Percentiles rank a stretch among this genome's conserved stretches.
These are phyloP conservation scores for Cremastinae sp. DNA, from an alignment of 2,888 invertebrate species.

Conservation along the genomic window DNA sequence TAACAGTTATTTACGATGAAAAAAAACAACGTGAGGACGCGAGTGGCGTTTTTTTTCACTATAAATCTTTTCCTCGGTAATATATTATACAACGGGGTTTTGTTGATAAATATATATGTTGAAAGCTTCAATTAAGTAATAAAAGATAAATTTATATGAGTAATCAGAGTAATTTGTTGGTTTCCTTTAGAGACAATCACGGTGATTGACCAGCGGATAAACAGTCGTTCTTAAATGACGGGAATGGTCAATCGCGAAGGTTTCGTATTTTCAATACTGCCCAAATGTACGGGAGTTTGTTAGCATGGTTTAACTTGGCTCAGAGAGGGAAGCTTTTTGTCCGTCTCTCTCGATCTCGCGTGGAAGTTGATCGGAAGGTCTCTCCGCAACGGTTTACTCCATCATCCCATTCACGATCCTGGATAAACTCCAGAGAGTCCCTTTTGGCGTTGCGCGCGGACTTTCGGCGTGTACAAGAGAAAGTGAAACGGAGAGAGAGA, in stretches of 20 bases:
- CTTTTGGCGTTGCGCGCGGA: slow-evolving; percentile 10
- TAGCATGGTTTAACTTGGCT: slow-evolving; percentile 19
- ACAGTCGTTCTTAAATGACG: no score
- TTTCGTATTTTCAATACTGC: no score
- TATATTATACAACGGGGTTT: no score
- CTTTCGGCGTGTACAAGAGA: slow-evolving; percentile 48
- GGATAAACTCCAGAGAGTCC: slow-evolving; percentile 31
- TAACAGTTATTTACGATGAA: not conserved
- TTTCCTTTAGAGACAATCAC: no score
- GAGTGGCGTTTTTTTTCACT: no score
- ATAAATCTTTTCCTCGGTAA: no score
- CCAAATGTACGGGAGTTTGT: slow-evolving; percentile 31
- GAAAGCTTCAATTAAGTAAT: no score
- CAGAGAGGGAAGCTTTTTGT: not conserved
- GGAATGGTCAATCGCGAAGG: no score
- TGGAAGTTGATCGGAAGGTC: slow-evolving; percentile 12
- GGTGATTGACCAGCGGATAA: slow-evolving; percentile 4
- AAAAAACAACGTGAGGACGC: slow-evolving; percentile 16
- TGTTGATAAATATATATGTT: no score
- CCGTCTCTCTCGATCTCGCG: slow-evolving; percentile 1
- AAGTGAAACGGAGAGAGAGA: no score
- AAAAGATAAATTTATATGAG: no score
- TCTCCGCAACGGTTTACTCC: slow-evolving; percentile 45
- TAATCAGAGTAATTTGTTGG: no score
- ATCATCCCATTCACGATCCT: slow-evolving; percentile 42